Conservation (phyloP, 2,888 invertebrate species). For the Leucoma salicis region DNA sequence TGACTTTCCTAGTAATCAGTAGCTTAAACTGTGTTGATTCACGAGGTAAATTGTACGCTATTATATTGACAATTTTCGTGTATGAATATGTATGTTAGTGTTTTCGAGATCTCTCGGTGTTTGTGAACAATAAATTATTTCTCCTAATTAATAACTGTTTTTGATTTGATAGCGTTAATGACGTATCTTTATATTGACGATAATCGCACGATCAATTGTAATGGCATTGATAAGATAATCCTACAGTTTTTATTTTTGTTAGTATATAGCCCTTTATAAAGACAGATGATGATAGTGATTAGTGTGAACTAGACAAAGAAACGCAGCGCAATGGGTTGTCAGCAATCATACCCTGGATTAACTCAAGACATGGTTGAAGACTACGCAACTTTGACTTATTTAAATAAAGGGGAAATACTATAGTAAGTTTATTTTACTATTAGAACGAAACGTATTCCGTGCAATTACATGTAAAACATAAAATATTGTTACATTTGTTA, state of each 20-base stretch:
- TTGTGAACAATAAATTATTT: slow-evolving; percentile 69
- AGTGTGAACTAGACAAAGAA: background rate
- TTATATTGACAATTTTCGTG: slow-evolving; percentile 25
- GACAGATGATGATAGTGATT: slow-evolving; percentile 1
- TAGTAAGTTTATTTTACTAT: slow-evolving; percentile 70
- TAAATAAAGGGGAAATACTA: slow-evolving; percentile 83
- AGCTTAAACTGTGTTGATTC: slow-evolving; percentile 24
- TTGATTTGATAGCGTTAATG: slow-evolving; percentile 1
- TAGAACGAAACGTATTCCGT: too few relatives aligned
- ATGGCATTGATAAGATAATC: slow-evolving; percentile 26
- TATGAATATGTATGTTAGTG: slow-evolving; percentile 48
- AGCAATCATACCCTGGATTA: slow-evolving; percentile 70
- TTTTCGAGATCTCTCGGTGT: slow-evolving; percentile 67
- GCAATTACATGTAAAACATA: too few relatives aligned
- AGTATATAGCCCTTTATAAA: slow-evolving; percentile 2
- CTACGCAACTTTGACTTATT: slow-evolving; percentile 82
- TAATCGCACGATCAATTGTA: too few relatives aligned
- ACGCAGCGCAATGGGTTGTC: slow-evolving; percentile 70
- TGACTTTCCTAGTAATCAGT: slow-evolving; percentile 43
- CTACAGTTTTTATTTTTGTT: slow-evolving; percentile 10
- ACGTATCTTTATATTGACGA: slow-evolving; percentile 10
- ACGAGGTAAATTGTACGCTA: background rate
- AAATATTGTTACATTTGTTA: background rate
- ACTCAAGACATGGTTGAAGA: slow-evolving; percentile 83
- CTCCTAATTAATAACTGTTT: slow-evolving; percentile 24